Percentiles rank a stretch among this genome's conserved stretches.
Conservation (phyloP, 2,113 vertebrate species). For the Vidua chalybeata region DNA sequence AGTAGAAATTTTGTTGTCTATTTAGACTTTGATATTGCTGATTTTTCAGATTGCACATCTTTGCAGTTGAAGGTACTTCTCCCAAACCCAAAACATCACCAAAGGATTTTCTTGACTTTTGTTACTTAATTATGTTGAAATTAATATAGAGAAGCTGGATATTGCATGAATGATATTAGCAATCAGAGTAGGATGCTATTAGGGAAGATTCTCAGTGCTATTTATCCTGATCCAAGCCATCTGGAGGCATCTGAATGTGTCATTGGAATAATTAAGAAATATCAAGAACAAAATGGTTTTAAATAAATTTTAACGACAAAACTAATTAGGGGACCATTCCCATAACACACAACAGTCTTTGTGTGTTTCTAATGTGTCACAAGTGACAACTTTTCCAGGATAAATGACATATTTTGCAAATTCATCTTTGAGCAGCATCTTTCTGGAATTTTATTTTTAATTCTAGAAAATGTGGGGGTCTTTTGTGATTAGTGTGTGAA, state of each 20-base stretch:
- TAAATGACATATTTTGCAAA: neutral
- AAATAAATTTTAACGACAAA: conserved; percentile 57
- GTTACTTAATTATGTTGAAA: conserved; percentile 2
- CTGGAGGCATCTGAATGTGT: conserved; percentile 54
- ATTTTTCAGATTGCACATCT: neutral
- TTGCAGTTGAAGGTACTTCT: neutral
- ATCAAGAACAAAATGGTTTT: conserved; percentile 36
- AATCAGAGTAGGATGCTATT: neutral
- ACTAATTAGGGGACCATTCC: conserved; percentile 20
- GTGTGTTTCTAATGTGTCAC: neutral
- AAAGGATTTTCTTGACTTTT: conserved; percentile 14
- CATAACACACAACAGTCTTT: neutral
- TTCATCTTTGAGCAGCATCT: neutral
- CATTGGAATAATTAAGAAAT: conserved; percentile 55
- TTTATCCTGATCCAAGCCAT: conserved; percentile 58
- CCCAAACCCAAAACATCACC: neutral
- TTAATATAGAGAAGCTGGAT: conserved; percentile 14
- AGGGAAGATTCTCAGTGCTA: neutral
- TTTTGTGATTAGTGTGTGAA: neutral
- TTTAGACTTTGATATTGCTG: neutral
- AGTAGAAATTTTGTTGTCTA: neutral
- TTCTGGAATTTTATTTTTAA: neutral
- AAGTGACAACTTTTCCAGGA: neutral
- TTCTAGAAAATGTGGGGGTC: neutral
- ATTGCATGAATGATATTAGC: conserved; percentile 3